phyloP scores from a whole-genome alignment of 2,797 vertebrate genomes.

The Chelonia mydas region DNA sequence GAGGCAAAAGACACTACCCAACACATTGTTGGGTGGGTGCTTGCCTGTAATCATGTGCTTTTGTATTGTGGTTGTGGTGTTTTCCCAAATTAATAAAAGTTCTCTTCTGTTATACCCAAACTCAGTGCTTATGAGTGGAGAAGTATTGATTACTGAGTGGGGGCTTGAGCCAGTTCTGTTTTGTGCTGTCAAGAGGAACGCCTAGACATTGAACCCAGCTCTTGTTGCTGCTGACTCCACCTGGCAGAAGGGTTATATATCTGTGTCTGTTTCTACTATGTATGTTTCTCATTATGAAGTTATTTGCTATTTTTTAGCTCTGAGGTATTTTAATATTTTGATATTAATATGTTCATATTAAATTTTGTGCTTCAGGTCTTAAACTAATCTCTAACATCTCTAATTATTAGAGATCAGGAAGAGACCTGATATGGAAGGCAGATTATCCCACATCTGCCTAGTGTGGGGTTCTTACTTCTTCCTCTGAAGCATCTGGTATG shows the following conservation, averaged over 20 bases:
- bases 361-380: conserved; percentile 26
- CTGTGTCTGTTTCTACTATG: conserved; percentile 47
- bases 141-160: not conserved
- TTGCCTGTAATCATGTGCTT: not conserved
- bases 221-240: no score
- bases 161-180: not conserved
- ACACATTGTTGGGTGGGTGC: not conserved
- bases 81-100: not conserved
- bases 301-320: not conserved
- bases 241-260: not conserved
- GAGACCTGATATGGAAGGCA: conserved; percentile 4
- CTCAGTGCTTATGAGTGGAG: not conserved
- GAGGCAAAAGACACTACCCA: not conserved
- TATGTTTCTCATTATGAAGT: conserved; percentile 46
- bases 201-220: no score
- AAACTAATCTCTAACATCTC: conserved; percentile 46
- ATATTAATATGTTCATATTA: conserved; percentile 43
- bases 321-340: not conserved
- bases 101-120: not conserved
- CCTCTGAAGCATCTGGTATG: not conserved
- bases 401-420: conserved; percentile 36
- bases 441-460: not conserved
- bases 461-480: conserved; percentile 22
- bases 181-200: not conserved
- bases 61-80: not conserved